Evolutionary conservation across 2,888 invertebrate genomes (phyloP), one percentile per base, ranked within the genome.

Genomic region (Eupithecia insigniata): DNA sequence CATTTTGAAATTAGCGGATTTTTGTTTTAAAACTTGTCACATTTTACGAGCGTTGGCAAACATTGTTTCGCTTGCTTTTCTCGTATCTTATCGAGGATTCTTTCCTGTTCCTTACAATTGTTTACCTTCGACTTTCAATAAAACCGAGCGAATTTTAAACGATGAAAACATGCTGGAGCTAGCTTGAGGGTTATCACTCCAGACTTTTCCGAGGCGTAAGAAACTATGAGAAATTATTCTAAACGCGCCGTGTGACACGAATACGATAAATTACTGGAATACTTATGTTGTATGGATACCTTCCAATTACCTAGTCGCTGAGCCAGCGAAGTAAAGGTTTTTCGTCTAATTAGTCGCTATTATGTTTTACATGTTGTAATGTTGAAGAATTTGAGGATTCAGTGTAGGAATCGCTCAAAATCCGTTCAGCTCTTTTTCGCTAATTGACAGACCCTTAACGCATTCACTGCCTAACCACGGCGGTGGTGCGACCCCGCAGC

Each of bases 101-200:
- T 67, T n/a, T 39, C 34, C 58, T 30, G 12, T 62, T 36, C 36
- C 62, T 12, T 34, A 55, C 36, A 58, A 36, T 16, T 34, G 14
- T 69, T 73, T 70, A 34, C 58, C 34, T 60, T 55, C 39, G 26
- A 32, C 30, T 70, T 64, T 70, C 32, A 66, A 61, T 73, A 68
- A 70, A 70, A 34, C 34, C 12, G 7, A 36, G 69, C 14, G 30
- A 66, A 67, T 71, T 62, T 61, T 18, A 67, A 62, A 69, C 39
- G 60, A 62, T 46, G 55, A 69, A 76, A 76, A 74, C 72, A 77
- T 68, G 28, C 39, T 55, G 26, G 34, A 16, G 46, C 34, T 64
- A n/a, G 36, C 26, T 64, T 26, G 30, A 60, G 60, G 18, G 7
- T 30, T 8, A 16, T 30, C 6, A 30, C 30, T 30, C 1, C 30